Evolutionary conservation across 2,797 vertebrate species (phyloP), one percentile per base, ranked within the genome.

Genomic region (Sebastes ruberrimus): DNA sequence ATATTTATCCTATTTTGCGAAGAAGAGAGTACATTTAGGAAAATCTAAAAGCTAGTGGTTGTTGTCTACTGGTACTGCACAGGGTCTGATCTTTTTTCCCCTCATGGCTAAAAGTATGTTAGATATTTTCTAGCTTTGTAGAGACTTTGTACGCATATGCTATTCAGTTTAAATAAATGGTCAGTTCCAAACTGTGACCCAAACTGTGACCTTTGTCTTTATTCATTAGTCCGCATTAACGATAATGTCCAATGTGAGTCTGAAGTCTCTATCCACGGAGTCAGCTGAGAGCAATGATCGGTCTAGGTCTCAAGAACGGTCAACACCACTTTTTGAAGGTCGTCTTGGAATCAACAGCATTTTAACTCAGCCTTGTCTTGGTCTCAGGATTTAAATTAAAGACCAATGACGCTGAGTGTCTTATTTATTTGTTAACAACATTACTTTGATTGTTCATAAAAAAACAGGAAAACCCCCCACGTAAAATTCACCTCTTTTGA

Each of bases 71-170:
- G 95, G 96, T 97, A 94, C 96, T 96, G 94, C 96, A 97, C 96
- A 97, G 97, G 97, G 97, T 98, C 97, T 97, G 97, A 97, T 97
- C 97, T 98, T 97, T 97, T 97, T 96, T 52, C 35, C 66, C 97
- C 95, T 96, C 96, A 97, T 97, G 97, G 97, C 97, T 97, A 97
- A 97, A 97, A 91, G 88, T 94, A 95, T 97, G 96, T 97, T 98
- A 98, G 97, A 97, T 95, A 97, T 98, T 99, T 98, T 98, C 96
- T 98, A 98, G 97, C 97, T 98, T 98, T 98, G 97, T 98, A 99
- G 97, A 97, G 96, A 97, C 97, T 98, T 99, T 98, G 97, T 98
- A 98, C 96, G 97, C 96, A 97, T 97, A 97, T 96, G 96, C 96
- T 97, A 97, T 97, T 97, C 95, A 97, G 96, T 97, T 97, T 96